Evolutionary conservation across 1,140 invertebrate species (phyloP).

Genomic region (Adoxophyes honmai): DNA sequence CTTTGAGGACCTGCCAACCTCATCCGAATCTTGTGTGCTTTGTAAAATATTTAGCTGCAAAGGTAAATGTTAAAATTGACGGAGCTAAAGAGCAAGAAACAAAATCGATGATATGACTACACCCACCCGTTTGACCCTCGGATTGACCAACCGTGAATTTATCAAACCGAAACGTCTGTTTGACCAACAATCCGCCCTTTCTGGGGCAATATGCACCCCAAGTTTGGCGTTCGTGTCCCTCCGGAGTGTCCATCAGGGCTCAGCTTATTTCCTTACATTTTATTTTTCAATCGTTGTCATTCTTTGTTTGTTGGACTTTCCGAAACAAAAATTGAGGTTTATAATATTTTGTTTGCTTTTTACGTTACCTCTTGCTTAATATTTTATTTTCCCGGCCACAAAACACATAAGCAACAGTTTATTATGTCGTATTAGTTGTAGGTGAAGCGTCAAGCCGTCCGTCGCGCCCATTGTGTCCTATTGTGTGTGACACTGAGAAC

Average conservation of each 20-base stretch:
- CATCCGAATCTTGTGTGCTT: conserved; percentile 8
- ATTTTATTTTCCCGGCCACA: not conserved
- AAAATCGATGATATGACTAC: not conserved
- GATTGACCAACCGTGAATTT: conserved; percentile 10
- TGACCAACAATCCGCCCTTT: conserved; percentile 12
- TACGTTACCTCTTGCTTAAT: too few relatives aligned
- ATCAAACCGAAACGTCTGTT: conserved; percentile 9
- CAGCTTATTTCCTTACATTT: not conserved
- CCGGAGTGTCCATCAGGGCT: conserved; percentile 2
- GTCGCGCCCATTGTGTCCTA: conserved; percentile 41
- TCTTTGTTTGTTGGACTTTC: not conserved
- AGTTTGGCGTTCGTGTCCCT: not conserved
- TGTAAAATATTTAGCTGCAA: not conserved
- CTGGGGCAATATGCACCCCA: conserved; percentile 9
- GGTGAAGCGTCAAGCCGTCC: conserved; percentile 25
- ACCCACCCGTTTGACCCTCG: conserved; percentile 7
- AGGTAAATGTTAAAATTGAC: not conserved
- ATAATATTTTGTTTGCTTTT: too few relatives aligned
- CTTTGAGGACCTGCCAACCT: conserved; percentile 30
- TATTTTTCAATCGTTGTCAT: not conserved
- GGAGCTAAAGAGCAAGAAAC: not conserved
- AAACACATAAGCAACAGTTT: conserved; percentile 14
- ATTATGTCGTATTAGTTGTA: conserved; percentile 35
- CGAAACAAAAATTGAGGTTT: too few relatives aligned
- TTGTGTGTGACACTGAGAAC: conserved; percentile 50